These are phyloP conservation scores for Coecobrya sp. DNA, from an alignment of 2,888 invertebrate species.

Conservation along the genomic window DNA sequence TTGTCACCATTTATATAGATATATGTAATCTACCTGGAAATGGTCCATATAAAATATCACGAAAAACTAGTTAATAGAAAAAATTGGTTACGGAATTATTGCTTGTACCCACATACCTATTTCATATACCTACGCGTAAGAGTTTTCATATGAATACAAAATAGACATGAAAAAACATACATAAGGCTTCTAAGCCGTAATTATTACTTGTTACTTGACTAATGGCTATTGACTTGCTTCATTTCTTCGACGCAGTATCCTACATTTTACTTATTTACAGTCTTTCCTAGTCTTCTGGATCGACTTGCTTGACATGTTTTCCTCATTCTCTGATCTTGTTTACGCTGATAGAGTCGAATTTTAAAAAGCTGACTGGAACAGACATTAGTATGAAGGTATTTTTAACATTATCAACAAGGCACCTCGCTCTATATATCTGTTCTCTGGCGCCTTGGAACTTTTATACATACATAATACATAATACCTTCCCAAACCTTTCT, in stretches of 20 bases:
- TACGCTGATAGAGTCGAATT: not conserved
- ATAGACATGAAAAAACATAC: not conserved
- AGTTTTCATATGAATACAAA: not conserved
- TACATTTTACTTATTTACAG: not conserved
- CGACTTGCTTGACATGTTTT: not conserved
- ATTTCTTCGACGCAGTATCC: not conserved
- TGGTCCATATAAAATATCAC: too few relatives aligned
- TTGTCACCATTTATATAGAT: too few relatives aligned
- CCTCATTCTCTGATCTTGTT: not conserved
- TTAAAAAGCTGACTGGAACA: not conserved
- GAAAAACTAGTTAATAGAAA: too few relatives aligned
- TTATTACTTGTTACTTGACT: constrained; percentile 29
- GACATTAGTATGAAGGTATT: not conserved
- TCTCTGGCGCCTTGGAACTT: too few relatives aligned
- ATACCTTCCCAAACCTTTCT: too few relatives aligned
- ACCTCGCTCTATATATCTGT: too few relatives aligned
- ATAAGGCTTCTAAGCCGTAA: constrained; percentile 2
- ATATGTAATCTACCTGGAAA: too few relatives aligned
- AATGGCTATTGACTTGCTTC: not conserved
- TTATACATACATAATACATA: too few relatives aligned
- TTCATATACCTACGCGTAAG: too few relatives aligned
- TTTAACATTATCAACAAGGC: too few relatives aligned
- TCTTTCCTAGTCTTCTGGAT: not conserved
- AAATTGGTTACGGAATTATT: too few relatives aligned
- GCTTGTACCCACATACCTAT: too few relatives aligned